Percentiles rank a stretch among this genome's conserved stretches.
Evolutionary conservation across 2,797 vertebrate genomes (phyloP).

Genomic region (Melanotaenia pygmaea): DNA sequence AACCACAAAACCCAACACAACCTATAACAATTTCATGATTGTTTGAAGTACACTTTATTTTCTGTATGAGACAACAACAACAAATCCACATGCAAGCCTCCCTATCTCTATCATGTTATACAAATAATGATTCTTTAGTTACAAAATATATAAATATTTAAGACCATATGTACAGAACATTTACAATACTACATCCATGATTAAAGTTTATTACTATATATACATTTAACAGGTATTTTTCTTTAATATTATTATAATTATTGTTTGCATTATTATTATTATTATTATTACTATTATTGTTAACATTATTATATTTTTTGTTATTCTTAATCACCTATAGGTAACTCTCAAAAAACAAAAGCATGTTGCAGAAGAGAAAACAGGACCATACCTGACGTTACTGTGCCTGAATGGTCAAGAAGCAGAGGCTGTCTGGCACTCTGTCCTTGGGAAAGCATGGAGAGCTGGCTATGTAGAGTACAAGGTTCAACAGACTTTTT

Average conservation of each 20-base stretch:
- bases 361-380: constrained; percentile 86
- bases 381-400: constrained; percentile 85
- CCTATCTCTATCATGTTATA: constrained; percentile 85
- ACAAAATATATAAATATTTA: constrained; percentile 91
- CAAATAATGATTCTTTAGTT: constrained; percentile 88
- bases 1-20: constrained; percentile 18
- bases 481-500: constrained; percentile 81
- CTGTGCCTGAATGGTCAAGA: constrained; percentile 83
- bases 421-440: constrained; percentile 71
- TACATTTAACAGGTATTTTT: constrained; percentile 83
- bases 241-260: constrained; percentile 72
- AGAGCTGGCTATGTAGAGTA: constrained; percentile 79
- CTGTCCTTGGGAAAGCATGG: constrained; percentile 81
- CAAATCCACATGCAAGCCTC: constrained; percentile 84
- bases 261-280: constrained; percentile 71
- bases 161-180: constrained; percentile 88
- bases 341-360: constrained; percentile 81
- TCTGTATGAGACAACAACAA: constrained; percentile 84
- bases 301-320: constrained; percentile 51
- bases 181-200: constrained; percentile 91
- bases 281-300: constrained; percentile 56
- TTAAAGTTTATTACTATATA: constrained; percentile 87
- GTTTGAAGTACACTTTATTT: constrained; percentile 86
- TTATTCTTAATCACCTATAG: constrained; percentile 77
- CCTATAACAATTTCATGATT: constrained; percentile 49